Percentiles rank a stretch among this genome's conserved stretches.
Evolutionary conservation across 2,797 vertebrate species (phyloP).

Genomic region (Anguilla anguilla): DNA sequence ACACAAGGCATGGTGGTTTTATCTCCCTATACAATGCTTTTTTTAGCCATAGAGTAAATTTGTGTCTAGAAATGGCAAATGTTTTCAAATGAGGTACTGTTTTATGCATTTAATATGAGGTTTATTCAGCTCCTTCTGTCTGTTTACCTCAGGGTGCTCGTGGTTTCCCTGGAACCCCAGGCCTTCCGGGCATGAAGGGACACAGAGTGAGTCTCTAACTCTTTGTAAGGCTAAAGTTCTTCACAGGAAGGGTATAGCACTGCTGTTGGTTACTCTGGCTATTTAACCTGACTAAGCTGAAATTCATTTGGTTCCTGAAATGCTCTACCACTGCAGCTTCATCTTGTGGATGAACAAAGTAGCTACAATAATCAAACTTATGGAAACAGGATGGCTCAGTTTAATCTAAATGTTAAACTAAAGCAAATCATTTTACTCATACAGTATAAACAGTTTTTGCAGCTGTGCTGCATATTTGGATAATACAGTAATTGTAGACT

Average conservation of each 20-base stretch:
- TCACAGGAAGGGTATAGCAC: background rate
- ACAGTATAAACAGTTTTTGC: background rate
- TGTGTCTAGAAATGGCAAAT: background rate
- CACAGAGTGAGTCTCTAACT: slow-evolving; percentile 85
- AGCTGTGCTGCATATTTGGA: background rate
- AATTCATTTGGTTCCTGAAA: background rate
- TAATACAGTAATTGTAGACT: background rate
- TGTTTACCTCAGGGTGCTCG: slow-evolving; percentile 84
- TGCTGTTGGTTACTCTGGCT: background rate
- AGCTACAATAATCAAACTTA: background rate
- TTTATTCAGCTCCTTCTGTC: background rate
- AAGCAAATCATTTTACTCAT: background rate
- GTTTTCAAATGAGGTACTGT: background rate
- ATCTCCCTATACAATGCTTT: background rate
- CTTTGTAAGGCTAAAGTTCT: background rate
- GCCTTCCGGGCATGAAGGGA: slow-evolving; percentile 99
- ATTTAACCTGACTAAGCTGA: background rate
- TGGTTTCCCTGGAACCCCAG: slow-evolving; percentile 99
- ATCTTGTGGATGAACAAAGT: background rate
- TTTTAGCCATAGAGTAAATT: background rate
- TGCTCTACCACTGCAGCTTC: background rate
- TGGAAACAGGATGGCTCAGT: background rate
- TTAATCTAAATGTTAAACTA: background rate
- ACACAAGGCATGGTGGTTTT: background rate
- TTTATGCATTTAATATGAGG: background rate